Evolutionary conservation across 2,113 vertebrate genomes (phyloP), one percentile per base, ranked within the genome.

Genomic region (Sisor rabdophorus): DNA sequence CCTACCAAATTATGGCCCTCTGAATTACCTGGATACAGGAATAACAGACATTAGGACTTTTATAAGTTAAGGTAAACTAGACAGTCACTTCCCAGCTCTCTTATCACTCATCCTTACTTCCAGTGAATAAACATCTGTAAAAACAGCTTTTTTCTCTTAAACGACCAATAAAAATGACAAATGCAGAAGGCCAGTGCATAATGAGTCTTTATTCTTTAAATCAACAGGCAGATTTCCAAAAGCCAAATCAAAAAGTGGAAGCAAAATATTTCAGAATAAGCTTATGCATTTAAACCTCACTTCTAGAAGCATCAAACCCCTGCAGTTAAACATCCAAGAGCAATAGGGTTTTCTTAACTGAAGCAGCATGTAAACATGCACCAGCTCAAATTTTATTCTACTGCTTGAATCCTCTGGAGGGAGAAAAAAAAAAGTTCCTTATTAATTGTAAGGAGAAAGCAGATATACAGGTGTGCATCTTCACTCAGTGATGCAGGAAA

Each of bases 151-250:
- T n/a, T n/a, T n/a, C n/a, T n/a, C n/a, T n/a, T n/a, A n/a, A n/a
- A n/a, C n/a, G n/a, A n/a, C 2, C 2, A 36, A 36, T 36, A 36
- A 44, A 64, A 4, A 24, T 1, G 4, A n/a, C 11, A 6, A 13
- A 40, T 10, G 0, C 61, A 10, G 15, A 22, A 24, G 26, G 40
- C 8, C 47, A 64, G 53, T 82, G 76, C 70, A 48, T 71, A 79
- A 90, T 86, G 82, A 77, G 79, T 77, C 78, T 91, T 92, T 92
- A 90, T 91, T 92, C 54, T 65, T 79, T 86, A 85, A 84, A 80
- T 86, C 87, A 87, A 84, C 28, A 60, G 40, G 60, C 36, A 56
- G 80, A 82, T 81, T 84, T 67, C 22, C 50, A 87, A 84, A 76
- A 73, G 85, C 82, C 80, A 50, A 78, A 61, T 0, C 19, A 48